Percentiles rank a stretch among this genome's conserved stretches.
Conservation (phyloP, 2,888 invertebrate genomes). For the Nomada ferruginata region DNA sequence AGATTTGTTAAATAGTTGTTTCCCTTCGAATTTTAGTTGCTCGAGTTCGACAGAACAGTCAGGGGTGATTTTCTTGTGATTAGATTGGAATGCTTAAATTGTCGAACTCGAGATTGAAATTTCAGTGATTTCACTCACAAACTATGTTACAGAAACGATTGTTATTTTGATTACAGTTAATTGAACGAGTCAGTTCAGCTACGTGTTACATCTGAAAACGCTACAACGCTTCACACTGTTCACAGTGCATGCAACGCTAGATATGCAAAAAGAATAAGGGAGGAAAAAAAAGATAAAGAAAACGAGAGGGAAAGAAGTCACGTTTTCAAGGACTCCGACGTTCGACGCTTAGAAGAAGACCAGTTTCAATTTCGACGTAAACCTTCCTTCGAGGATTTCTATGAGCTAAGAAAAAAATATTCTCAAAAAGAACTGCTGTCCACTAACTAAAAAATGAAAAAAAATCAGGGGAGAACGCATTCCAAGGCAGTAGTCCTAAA, state of each 20-base stretch:
- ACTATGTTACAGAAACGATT: neutral
- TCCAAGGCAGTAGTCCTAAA: constrained; percentile 33
- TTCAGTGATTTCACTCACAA: neutral
- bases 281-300: constrained; percentile 63
- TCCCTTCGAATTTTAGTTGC: constrained; percentile 37
- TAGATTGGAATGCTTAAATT: neutral
- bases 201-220: constrained; percentile 39
- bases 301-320: constrained; percentile 60
- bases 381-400: constrained; percentile 22
- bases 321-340: constrained; percentile 66
- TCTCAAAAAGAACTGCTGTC: constrained; percentile 2
- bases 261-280: constrained; percentile 44
- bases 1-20: neutral
- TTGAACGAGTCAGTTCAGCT: constrained; percentile 36
- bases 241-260: constrained; percentile 70
- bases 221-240: constrained; percentile 48
- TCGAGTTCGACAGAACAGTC: constrained; percentile 28
- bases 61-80: neutral
- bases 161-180: constrained; percentile 44
- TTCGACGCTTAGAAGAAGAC: constrained; percentile 42
- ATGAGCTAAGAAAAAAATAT: constrained; percentile 6
- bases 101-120: constrained; percentile 32
- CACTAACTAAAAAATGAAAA: constrained; percentile 11
- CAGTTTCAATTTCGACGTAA: constrained; percentile 32
- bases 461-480: constrained; percentile 15